Evolutionary conservation across 1,140 invertebrate species (phyloP).

Genomic region (Heliconius hermathena): DNA sequence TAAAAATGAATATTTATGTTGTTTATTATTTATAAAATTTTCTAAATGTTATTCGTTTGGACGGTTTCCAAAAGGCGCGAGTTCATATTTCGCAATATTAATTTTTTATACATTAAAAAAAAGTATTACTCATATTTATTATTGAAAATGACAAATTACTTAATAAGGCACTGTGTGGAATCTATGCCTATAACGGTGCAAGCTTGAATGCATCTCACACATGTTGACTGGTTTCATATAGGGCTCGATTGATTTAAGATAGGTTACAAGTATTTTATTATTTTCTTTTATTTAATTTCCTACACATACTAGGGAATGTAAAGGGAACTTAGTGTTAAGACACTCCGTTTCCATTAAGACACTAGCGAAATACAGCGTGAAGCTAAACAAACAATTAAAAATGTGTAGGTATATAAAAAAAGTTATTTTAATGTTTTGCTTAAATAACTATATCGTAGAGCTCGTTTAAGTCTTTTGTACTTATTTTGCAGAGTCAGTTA

Average conservation of each 20-base stretch:
- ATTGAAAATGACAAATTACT: background rate
- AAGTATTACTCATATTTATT: too few species aligned
- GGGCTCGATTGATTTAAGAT: background rate
- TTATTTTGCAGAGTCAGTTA: background rate
- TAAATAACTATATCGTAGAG: background rate
- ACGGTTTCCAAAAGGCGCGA: too few species aligned
- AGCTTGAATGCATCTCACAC: background rate
- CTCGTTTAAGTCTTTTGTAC: slow-evolving; percentile 30
- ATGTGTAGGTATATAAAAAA: background rate
- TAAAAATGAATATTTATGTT: too few species aligned
- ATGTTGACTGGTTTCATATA: background rate
- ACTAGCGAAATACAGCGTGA: background rate
- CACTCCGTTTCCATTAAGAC: too few species aligned
- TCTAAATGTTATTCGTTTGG: too few species aligned
- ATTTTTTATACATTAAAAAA: too few species aligned
- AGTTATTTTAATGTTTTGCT: background rate
- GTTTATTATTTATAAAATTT: too few species aligned
- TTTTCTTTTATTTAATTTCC: too few species aligned
- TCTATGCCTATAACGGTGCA: background rate
- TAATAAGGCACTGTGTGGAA: background rate
- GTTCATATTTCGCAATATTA: too few species aligned
- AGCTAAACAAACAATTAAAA: background rate
- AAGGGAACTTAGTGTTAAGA: too few species aligned
- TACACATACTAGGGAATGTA: too few species aligned
- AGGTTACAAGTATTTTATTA: background rate